phyloP scores from a whole-genome alignment of 2,888 invertebrate genomes.

The Melipona beecheii region DNA sequence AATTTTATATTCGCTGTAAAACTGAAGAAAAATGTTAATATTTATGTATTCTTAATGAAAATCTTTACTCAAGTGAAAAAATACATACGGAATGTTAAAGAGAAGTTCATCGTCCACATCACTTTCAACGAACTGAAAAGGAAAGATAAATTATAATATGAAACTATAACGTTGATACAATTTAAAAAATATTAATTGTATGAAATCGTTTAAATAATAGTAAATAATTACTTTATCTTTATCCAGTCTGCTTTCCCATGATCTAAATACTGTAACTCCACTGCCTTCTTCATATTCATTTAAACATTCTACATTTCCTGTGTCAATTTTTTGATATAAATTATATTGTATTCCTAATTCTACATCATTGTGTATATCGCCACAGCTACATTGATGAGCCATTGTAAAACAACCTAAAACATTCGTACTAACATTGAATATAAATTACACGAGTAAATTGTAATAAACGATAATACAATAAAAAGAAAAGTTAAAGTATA shows the following conservation, averaged over 20 bases:
- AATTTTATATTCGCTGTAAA: constrained; percentile 98
- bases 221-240: constrained; percentile 87
- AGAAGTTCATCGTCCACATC: constrained; percentile 98
- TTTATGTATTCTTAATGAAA: neutral
- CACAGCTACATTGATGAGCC: constrained; percentile 77
- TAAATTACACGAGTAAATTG: neutral
- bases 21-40: constrained; percentile 78
- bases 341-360: constrained; percentile 92
- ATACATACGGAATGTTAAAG: constrained; percentile 95
- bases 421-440: neutral
- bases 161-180: constrained; percentile 1
- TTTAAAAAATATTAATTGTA: neutral
- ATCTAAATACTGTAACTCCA: constrained; percentile 95
- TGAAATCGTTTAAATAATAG: constrained; percentile 13
- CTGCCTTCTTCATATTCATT: constrained; percentile 95
- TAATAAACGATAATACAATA: neutral
- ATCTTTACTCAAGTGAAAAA: constrained; percentile 10
- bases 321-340: constrained; percentile 95
- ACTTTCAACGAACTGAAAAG: constrained; percentile 94
- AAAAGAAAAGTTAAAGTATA: neutral
- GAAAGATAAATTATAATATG: constrained; percentile 13
- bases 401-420: constrained; percentile 58
- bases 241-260: constrained; percentile 94
- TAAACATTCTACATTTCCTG: constrained; percentile 93
- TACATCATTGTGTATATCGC: constrained; percentile 72